Evolutionary conservation across 2,797 vertebrate genomes (phyloP).

Genomic region (Rousettus madagascariensis): DNA sequence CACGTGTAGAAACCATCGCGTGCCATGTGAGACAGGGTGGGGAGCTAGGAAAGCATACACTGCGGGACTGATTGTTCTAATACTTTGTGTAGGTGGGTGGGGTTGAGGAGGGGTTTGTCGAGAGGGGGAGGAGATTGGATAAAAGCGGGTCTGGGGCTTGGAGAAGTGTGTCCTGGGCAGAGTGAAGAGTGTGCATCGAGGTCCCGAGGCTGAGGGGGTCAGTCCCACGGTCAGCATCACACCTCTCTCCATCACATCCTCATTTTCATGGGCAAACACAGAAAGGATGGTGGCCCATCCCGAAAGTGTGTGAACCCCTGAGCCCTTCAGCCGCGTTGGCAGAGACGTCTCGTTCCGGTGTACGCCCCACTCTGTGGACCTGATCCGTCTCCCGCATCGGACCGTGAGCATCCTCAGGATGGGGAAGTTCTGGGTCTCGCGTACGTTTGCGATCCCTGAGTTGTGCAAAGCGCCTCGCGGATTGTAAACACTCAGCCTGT

Average conservation of each 20-base stretch:
- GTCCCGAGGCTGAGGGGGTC: not conserved
- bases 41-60: not conserved
- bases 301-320: not conserved
- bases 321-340: not conserved
- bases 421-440: not conserved
- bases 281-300: not conserved
- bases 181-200: not conserved
- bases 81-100: not conserved
- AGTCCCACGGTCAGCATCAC: fast-evolving
- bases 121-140: too few species aligned
- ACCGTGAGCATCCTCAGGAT: fast-evolving
- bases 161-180: not conserved
- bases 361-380: fast-evolving
- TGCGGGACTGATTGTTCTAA: not conserved
- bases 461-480: not conserved
- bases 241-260: not conserved
- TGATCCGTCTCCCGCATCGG: fast-evolving
- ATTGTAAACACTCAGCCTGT: not conserved
- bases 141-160: not conserved
- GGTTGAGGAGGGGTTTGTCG: not conserved
- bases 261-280: not conserved
- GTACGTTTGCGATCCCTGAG: too few species aligned
- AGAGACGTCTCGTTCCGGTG: fast-evolving
- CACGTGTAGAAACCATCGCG: too few species aligned
- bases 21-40: too few species aligned